Conservation (phyloP, 2,888 invertebrate species). For the Meloe dianella region DNA sequence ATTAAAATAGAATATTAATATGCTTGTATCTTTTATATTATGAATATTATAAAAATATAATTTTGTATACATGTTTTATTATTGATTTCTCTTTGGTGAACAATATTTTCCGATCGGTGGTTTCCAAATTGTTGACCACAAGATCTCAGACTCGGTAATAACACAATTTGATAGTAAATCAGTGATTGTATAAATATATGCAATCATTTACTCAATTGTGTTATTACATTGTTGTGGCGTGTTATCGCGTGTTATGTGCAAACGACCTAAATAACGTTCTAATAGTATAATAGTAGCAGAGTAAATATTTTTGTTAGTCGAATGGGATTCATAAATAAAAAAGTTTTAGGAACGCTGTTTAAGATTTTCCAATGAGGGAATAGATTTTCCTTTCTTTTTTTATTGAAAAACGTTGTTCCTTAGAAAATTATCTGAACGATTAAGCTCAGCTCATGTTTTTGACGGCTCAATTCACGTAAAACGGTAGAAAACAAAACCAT, state of each 20-base stretch:
- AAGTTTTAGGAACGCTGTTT: not conserved
- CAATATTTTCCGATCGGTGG: not conserved
- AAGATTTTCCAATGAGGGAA: not conserved
- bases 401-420: not conserved
- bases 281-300: too few species aligned
- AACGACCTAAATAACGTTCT: too few species aligned
- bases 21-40: not conserved
- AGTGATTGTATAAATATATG: too few species aligned
- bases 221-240: too few species aligned
- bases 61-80: not conserved
- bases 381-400: not conserved
- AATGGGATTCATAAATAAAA: not conserved
- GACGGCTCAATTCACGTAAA: slow-evolving; percentile 23
- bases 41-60: not conserved
- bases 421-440: slow-evolving; percentile 21
- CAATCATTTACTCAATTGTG: too few species aligned
- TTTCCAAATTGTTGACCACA: not conserved
- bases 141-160: too few species aligned
- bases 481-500: slow-evolving; percentile 1
- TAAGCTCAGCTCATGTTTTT: slow-evolving; percentile 24
- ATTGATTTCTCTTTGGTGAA: not conserved
- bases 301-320: too few species aligned
- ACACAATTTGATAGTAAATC: not conserved
- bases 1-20: not conserved
- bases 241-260: too few species aligned